Evolutionary conservation across 2,797 vertebrate genomes (phyloP), one percentile per base, ranked within the genome.

Genomic region (Prionace glauca): DNA sequence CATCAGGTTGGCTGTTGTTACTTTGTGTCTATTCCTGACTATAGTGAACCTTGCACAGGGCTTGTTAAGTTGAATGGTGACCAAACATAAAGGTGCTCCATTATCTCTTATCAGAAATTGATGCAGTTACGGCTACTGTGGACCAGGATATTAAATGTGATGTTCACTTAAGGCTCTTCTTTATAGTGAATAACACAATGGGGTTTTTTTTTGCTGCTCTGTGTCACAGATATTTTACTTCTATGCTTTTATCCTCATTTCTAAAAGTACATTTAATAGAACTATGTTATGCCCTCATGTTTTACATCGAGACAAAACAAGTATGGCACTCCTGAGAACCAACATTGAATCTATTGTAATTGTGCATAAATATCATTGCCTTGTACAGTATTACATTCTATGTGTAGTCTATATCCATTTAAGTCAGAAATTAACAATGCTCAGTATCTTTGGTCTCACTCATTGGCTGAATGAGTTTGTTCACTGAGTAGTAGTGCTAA

Each of bases 1-100:
- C 71, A 94, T 94, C 93, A 94, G 93, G 93, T 94, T 74, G 26
- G 67, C 69, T 94, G 45, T 93, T 93, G 91, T 93, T 67, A 93
- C 62, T 93, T 65, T 72, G 36, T 94, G 93, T 50, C 41, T 77
- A 29, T 77, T 77, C 69, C 41, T 95, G 71, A 77, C 45, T 71
- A 77, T 41, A 56, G 60, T 50, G 50, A 32, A 60, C 45, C 71
- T 50, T 60, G 45, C 41, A 32, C 93, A 74, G 69, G 71, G 29
- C 93, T 77, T 60, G 93, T 95, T 95, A 95, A n/a, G 71, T 77
- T 95, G 93, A 95, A 95, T 95, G 71, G 93, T 95, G 72, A 77
- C 93, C 71, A 95, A 95, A 74, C 71, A 95, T 95, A 95, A 77
- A 95, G 71, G 45, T 56, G 41, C 71, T 77, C 71, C 69, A 95